Conservation (phyloP, 2,888 invertebrate species). For the Cetonia aurata region DNA sequence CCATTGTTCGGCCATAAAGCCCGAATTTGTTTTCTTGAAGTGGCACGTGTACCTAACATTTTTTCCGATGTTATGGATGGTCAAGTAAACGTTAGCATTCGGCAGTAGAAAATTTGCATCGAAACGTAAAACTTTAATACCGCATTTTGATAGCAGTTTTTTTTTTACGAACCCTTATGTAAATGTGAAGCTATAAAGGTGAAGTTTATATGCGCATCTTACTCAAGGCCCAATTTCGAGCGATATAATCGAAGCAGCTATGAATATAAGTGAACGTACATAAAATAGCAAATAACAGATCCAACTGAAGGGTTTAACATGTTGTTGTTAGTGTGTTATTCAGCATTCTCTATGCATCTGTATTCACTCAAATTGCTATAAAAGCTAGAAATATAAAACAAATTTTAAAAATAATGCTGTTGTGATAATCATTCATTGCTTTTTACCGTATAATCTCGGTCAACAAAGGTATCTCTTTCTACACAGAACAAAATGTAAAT, state of each 20-base stretch:
- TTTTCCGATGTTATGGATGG: neutral
- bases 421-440: neutral
- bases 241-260: no score
- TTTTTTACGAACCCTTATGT: slow-evolving; percentile 4
- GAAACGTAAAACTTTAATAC: neutral
- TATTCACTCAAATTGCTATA: no score
- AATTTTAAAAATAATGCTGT: neutral
- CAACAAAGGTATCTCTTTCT: neutral
- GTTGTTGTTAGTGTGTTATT: no score
- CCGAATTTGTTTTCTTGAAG: neutral
- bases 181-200: neutral
- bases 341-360: no score
- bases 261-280: no score
- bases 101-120: neutral
- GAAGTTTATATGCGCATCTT: no score
- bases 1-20: neutral
- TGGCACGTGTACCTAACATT: neutral
- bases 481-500: no score
- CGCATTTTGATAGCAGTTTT: neutral
- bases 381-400: neutral
- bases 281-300: no score
- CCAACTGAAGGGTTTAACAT: no score
- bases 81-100: neutral
- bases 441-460: no score
- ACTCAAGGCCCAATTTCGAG: no score